A percentile compares a stretch with the other conserved stretches of the same genome.
phyloP scores from a whole-genome alignment of 1,140 invertebrate species.

The Drosophila micromelanica region DNA sequence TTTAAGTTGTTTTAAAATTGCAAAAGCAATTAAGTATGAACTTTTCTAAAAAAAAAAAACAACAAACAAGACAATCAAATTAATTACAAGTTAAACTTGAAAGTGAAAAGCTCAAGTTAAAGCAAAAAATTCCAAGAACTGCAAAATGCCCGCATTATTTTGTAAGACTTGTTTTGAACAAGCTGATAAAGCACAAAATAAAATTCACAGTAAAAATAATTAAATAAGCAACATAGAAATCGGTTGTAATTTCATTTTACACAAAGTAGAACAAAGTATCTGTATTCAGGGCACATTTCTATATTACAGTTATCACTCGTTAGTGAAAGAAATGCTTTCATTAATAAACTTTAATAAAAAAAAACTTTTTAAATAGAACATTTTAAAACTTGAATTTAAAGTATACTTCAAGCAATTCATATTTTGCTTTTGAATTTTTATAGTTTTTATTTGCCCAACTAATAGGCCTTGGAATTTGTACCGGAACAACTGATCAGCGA shows the following conservation, averaged over 20 bases:
- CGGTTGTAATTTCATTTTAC: too few relatives aligned
- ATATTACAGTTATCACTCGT: not conserved
- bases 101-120: conserved; percentile 10
- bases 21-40: conserved; percentile 14
- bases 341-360: too few relatives aligned
- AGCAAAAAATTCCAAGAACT: not conserved
- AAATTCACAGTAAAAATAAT: not conserved
- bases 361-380: not conserved
- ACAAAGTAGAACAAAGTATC: not conserved
- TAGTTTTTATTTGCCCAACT: conserved; percentile 12
- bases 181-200: not conserved
- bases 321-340: too few relatives aligned
- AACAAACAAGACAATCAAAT: not conserved
- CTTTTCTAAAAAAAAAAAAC: not conserved
- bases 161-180: not conserved
- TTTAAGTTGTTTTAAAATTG: not conserved
- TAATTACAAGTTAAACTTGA: not conserved
- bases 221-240: too few relatives aligned
- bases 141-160: not conserved
- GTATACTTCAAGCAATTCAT: not conserved
- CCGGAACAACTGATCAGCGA: conserved; percentile 13
- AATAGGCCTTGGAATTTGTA: conserved; percentile 56
- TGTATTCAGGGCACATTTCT: not conserved
- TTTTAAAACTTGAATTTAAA: not conserved
- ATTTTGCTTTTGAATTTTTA: conserved; percentile 2